Evolutionary conservation across 2,113 vertebrate species (phyloP).

Genomic region (Chaetops frenatus): DNA sequence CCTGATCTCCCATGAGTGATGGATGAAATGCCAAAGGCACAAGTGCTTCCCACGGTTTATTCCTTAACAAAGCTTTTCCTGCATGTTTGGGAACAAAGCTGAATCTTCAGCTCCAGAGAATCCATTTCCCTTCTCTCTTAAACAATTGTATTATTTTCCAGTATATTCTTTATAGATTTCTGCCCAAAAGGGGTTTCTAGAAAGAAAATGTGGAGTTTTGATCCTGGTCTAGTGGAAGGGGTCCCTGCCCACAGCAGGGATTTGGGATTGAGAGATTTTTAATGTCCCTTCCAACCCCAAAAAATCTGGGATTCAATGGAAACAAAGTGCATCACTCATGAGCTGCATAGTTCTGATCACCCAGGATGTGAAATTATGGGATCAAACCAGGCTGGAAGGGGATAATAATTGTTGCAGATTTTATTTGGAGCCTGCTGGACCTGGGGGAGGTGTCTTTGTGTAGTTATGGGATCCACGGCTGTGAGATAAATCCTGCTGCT

Average conservation of each 20-base stretch:
- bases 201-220: not conserved
- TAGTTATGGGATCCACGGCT: rapidly evolving
- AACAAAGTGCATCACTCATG: not conserved
- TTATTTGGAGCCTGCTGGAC: not conserved
- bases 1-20: not conserved
- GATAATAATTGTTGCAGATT: rapidly evolving
- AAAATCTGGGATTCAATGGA: not conserved
- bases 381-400: rapidly evolving
- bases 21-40: not conserved
- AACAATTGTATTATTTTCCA: not conserved
- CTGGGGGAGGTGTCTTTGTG: not conserved
- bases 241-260: not conserved
- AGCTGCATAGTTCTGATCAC: not conserved
- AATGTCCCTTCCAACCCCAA: not conserved
- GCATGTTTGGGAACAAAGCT: not conserved
- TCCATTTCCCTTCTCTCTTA: not conserved
- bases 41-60: not conserved
- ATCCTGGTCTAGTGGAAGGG: not conserved
- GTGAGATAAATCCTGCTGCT: not conserved
- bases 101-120: not conserved
- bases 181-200: not conserved
- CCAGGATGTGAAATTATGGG: rapidly evolving
- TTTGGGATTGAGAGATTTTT: not conserved
- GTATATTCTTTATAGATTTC: not conserved
- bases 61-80: not conserved